These are phyloP conservation scores for Agrilus mali DNA, from an alignment of 2,888 invertebrate species.

Conservation along the genomic window DNA sequence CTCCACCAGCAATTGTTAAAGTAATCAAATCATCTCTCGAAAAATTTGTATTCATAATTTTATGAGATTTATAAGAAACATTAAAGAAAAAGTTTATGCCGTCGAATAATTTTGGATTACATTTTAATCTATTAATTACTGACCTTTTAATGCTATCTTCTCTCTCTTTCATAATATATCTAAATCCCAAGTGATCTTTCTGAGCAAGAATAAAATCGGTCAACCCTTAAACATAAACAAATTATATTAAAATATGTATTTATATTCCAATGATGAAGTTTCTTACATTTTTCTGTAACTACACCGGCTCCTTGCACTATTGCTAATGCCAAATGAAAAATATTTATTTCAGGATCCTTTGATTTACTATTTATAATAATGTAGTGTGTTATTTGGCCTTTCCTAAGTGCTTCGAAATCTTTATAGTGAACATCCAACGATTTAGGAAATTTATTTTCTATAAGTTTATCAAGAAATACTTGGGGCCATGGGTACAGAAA, in stretches of 20 bases:
- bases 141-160: slow-evolving; percentile 10
- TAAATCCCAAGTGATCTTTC: slow-evolving; percentile 4
- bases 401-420: slow-evolving; percentile 17
- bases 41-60: slow-evolving; percentile 15
- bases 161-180: slow-evolving; percentile 3
- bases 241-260: background rate
- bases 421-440: slow-evolving; percentile 14
- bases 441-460: slow-evolving; percentile 11
- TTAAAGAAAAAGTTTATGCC: slow-evolving; percentile 23
- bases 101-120: slow-evolving; percentile 24
- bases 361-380: slow-evolving; percentile 17
- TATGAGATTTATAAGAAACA: slow-evolving; percentile 7
- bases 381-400: slow-evolving; percentile 19
- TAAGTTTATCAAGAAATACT: slow-evolving; percentile 1
- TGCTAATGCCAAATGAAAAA: slow-evolving; percentile 17
- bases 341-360: slow-evolving; percentile 6
- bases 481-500: too few relatives aligned
- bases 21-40: slow-evolving; percentile 16
- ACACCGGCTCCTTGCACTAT: slow-evolving; percentile 22
- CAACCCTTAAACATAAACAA: slow-evolving; percentile 12
- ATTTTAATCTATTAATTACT: slow-evolving; percentile 19
- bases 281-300: slow-evolving; percentile 18
- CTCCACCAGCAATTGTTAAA: slow-evolving; percentile 21
- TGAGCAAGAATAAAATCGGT: slow-evolving; percentile 13
- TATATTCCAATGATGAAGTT: slow-evolving; percentile 1